These are phyloP conservation scores for Sitta europaea DNA, from an alignment of 2,113 vertebrate genomes.

Conservation along the genomic window DNA sequence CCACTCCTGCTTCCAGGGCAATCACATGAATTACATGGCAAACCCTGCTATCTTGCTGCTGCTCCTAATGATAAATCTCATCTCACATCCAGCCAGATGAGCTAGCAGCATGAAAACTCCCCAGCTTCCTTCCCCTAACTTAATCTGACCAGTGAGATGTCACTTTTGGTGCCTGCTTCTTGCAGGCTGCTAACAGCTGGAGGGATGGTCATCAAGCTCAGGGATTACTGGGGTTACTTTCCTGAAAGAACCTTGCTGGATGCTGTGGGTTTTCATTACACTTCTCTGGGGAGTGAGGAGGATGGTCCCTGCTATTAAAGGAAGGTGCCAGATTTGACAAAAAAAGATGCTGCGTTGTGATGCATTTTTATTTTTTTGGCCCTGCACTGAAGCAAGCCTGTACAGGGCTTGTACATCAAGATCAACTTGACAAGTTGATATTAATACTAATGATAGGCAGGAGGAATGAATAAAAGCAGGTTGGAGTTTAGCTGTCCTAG, in stretches of 20 bases:
- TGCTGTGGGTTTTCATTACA: neutral
- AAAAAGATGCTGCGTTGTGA: neutral
- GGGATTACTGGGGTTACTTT: neutral
- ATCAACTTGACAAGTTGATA: neutral
- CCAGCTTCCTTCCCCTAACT: neutral
- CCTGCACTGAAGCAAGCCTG: neutral
- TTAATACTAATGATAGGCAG: conserved; percentile 12
- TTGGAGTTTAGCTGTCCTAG: conserved; percentile 28
- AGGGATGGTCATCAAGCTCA: neutral
- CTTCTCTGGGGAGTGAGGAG: neutral
- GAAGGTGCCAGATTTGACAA: neutral
- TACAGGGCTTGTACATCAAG: neutral
- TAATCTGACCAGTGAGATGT: neutral
- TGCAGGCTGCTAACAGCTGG: neutral
- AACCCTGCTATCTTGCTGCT: neutral
- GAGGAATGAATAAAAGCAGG: conserved; percentile 19
- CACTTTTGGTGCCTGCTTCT: neutral
- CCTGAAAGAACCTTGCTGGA: neutral
- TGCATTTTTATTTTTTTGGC: neutral
- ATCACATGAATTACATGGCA: neutral
- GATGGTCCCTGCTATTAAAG: neutral
- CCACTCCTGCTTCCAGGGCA: neutral
- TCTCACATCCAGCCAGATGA: neutral
- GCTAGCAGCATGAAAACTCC: neutral
- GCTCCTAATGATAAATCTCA: neutral